Evolutionary conservation across 2,113 vertebrate species (phyloP).

Genomic region (Cynopterus brachyotis): DNA sequence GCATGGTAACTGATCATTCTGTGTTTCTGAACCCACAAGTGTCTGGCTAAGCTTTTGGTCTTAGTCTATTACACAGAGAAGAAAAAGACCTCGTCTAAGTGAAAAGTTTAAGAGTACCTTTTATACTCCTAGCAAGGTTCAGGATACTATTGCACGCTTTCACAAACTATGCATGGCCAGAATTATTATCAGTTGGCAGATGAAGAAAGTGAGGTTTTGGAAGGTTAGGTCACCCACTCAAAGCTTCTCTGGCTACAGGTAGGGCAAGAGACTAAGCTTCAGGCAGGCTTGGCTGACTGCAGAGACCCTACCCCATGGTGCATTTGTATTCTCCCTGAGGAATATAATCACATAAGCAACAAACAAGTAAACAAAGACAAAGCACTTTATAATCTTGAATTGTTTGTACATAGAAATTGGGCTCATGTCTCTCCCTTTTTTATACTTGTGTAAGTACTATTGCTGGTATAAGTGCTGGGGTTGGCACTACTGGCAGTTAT

Average conservation of each 20-base stretch:
- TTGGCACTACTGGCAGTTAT: not conserved
- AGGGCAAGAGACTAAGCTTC: not conserved
- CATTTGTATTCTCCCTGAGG: not conserved
- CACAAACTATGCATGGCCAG: not conserved
- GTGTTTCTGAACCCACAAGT: not conserved
- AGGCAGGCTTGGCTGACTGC: too few relatives aligned
- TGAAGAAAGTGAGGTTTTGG: not conserved
- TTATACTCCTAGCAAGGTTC: not conserved
- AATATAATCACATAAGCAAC: not conserved
- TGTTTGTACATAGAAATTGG: not conserved
- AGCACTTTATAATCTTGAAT: rapidly evolving
- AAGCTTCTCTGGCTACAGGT: not conserved
- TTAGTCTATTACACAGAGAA: not conserved
- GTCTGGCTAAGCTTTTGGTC: not conserved
- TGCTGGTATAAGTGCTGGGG: not conserved
- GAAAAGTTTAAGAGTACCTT: not conserved
- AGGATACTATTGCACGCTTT: not conserved
- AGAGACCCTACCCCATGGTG: rapidly evolving
- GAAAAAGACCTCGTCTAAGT: not conserved
- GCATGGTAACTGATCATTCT: not conserved
- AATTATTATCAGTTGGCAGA: not conserved
- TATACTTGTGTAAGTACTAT: rapidly evolving
- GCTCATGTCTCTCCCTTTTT: not conserved
- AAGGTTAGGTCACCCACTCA: not conserved
- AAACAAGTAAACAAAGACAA: not conserved